Base-by-base conservation (phyloP, 2,888 invertebrate species). In the Protodeltote pygarga region DNA sequence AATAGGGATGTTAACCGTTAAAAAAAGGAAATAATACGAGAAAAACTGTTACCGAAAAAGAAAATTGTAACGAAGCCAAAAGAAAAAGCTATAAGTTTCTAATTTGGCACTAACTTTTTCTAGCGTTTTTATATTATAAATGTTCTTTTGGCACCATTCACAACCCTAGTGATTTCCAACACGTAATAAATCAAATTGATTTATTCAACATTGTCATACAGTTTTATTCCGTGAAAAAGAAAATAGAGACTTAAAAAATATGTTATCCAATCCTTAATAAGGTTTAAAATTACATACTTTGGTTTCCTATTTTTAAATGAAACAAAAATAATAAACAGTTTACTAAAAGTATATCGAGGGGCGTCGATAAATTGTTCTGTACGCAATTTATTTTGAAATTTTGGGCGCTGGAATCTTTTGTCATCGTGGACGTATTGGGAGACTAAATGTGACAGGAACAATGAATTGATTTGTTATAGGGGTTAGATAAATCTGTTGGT, bases 321-420 rank as follows among this genome's bases (percentile, higher is more conserved):
- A 55, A 38, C 51, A 38, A 39, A 11, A 32, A 42, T 47, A 52
- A 55, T 47, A 52, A 55, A 52, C 48, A 53, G 39, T 57, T 39
- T 47, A 34, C 39, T 54, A 50, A 62, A 66, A 71, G 49, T 63
- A 58, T 61, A 51, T 51, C 44, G 52, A 64, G 49, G 64, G 68
- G 34, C 65, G 69, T 70, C 73, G 73, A 69, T 77, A 74, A 71
- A 64, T 72, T 46, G 42, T 61, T 57, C 48, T 57, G 51, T 61
- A 55, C 55, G 52, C 63, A 70, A 73, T 73, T 71, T 70, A 73
- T 75, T 76, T 75, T 65, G 65, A 64, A 73, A 69, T 70, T 65
- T 71, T 68, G 65, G 67, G 54, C 52, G 40, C 64, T 54, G 40
- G 72, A 70, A 74, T 73, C 72, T 66, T 39, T 33, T 52, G 41